A percentile compares a stretch with the other conserved stretches of the same genome.
Conservation (phyloP, 1,140 invertebrate genomes). For the Drosophila mayri region DNA sequence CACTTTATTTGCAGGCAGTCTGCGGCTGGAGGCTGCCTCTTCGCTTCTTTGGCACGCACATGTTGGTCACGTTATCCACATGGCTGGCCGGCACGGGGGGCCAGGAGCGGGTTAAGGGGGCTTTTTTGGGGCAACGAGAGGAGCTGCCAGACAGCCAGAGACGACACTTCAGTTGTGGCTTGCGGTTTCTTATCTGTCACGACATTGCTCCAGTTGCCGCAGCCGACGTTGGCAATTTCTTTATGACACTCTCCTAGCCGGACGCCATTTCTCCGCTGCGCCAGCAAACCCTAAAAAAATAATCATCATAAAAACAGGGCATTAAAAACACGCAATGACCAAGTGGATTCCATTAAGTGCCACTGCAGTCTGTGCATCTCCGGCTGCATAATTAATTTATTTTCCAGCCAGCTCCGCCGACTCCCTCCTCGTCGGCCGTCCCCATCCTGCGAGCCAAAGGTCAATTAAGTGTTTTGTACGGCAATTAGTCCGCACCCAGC, state of each 20-base stretch:
- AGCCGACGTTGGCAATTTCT: slow-evolving; percentile 59
- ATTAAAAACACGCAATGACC: slow-evolving; percentile 67
- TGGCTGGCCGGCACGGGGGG: neutral
- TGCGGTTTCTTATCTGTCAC: slow-evolving; percentile 72
- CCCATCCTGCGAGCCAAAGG: slow-evolving; percentile 53
- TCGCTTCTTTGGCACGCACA: slow-evolving; percentile 48
- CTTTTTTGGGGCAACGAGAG: slow-evolving; percentile 4
- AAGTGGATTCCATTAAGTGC: slow-evolving; percentile 70
- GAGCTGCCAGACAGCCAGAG: slow-evolving; percentile 4
- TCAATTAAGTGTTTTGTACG: slow-evolving; percentile 73
- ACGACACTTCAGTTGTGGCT: slow-evolving; percentile 48
- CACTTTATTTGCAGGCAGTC: slow-evolving; percentile 71
- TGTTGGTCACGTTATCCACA: slow-evolving; percentile 71
- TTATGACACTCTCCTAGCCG: slow-evolving; percentile 68
- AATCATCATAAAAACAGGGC: slow-evolving; percentile 71
- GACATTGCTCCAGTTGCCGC: slow-evolving; percentile 78
- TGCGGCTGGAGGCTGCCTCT: slow-evolving; percentile 30
- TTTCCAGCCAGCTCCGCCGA: slow-evolving; percentile 28
- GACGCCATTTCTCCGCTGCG: slow-evolving; percentile 50
- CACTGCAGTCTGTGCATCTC: slow-evolving; percentile 39
- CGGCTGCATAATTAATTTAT: slow-evolving; percentile 74
- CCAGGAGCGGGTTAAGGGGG: slow-evolving; percentile 6
- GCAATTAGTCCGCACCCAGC: slow-evolving; percentile 55
- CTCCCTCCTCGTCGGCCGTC: slow-evolving; percentile 1
- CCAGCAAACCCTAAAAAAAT: slow-evolving; percentile 53